A percentile compares a stretch with the other conserved stretches of the same genome.
These are phyloP conservation scores for Penaeus vannamei DNA, from an alignment of 1,140 invertebrate genomes.

Conservation along the genomic window DNA sequence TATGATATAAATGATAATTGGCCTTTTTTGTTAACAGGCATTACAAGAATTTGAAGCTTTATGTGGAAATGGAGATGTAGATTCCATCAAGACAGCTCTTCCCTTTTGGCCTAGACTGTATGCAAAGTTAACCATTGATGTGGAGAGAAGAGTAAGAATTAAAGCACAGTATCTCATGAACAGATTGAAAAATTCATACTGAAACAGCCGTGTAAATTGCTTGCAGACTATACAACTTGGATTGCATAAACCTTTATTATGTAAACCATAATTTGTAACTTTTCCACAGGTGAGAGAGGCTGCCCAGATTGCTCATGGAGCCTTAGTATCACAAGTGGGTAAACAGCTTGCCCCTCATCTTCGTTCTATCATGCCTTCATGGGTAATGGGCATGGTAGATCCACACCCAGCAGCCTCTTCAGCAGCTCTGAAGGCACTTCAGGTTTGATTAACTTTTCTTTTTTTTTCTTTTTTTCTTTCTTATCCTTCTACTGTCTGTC, in stretches of 20 bases:
- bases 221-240: no score
- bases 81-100: slow-evolving; percentile 78
- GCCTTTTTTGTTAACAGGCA: slow-evolving; percentile 75
- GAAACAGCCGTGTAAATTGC: background rate
- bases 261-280: slow-evolving; percentile 32
- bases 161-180: slow-evolving; percentile 63
- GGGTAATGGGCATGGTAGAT: slow-evolving; percentile 86
- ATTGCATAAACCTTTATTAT: background rate
- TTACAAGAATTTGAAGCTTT: slow-evolving; percentile 83
- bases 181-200: background rate
- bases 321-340: slow-evolving; percentile 79
- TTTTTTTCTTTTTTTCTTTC: no score
- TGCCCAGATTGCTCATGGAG: slow-evolving; percentile 77
- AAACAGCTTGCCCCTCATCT: slow-evolving; percentile 84
- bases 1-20: background rate
- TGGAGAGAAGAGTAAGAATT: slow-evolving; percentile 83
- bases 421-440: slow-evolving; percentile 81
- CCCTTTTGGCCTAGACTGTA: slow-evolving; percentile 86
- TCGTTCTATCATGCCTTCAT: slow-evolving; percentile 82
- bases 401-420: slow-evolving; percentile 84
- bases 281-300: slow-evolving; percentile 73
- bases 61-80: slow-evolving; percentile 77
- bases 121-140: slow-evolving; percentile 80
- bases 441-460: slow-evolving; percentile 70
- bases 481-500: no score